Evolutionary conservation across 2,888 invertebrate genomes (phyloP), one percentile per base, ranked within the genome.

Genomic region (Bellardia pandia): DNA sequence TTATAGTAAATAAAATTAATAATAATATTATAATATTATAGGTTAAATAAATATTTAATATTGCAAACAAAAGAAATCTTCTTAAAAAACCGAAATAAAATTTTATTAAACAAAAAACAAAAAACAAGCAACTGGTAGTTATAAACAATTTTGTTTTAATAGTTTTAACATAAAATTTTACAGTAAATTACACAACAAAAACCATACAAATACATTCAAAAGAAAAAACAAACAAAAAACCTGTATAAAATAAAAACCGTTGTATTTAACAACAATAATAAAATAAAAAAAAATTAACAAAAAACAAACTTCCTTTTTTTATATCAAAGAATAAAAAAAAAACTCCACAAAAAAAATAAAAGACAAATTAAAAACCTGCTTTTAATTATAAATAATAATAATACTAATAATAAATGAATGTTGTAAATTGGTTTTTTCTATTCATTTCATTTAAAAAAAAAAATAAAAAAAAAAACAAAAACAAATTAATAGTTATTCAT

Each of bases 241-340:
- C 23, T 81, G 45, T 58, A 62, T 68, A 64, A 71, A 66, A 58
- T 71, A 48, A 8, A 48, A 8, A 58, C 4, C 16, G 56, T 37
- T 66, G 74, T 69, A 75, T 69, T 60, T 37, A 80, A 45, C 16
- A 74, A 58, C 6, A 77, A 56, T 14, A 51, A 75, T 23, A 40
- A 58, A 42, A 68, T 68, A 9, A 58, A 58, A 62, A 60, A 77
- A 56, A 75, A 75, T 62, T 62, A 85, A 85, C 68, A 85, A 69
- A 79, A 64, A 79, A 75, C 60, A 53, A 56, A 85, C 60, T 75
- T 85, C 74, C 79, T 56, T 75, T 79, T 76, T 85, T 79, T 79
- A 66, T 56, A 75, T 75, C 48, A n/a, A 80, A 85, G 45, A 62
- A 68, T 37, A 45, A n/a, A 9, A 45, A 45, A 56, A 77, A 71